phyloP scores from a whole-genome alignment of 2,113 vertebrate genomes.

The Nesoenas mayeri region DNA sequence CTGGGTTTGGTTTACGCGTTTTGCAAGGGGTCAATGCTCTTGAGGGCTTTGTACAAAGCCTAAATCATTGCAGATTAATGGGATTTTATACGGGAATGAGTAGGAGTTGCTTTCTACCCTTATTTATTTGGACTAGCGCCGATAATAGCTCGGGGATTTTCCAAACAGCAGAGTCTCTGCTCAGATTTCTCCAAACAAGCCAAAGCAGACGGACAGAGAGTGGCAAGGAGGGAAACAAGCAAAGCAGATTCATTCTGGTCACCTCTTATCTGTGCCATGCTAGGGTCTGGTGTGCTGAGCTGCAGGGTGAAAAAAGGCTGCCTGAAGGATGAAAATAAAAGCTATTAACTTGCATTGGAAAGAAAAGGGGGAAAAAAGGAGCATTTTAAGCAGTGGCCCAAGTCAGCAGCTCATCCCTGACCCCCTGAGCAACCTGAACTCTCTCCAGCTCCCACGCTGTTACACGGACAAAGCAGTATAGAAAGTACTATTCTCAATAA shows the following conservation, averaged over 20 bases:
- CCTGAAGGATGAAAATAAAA: neutral
- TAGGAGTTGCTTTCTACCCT: conserved; percentile 20
- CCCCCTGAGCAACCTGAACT: accelerated
- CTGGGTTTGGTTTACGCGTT: neutral
- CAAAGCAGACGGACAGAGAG: neutral
- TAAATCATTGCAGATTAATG: neutral
- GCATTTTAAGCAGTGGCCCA: neutral
- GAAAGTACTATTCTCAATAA: neutral
- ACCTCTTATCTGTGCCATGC: neutral
- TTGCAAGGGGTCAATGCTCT: neutral
- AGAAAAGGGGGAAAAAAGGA: neutral
- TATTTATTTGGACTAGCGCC: conserved; percentile 3
- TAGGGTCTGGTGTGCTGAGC: accelerated
- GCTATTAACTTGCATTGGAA: neutral
- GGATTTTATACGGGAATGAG: neutral
- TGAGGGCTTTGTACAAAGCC: neutral
- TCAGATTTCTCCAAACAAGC: neutral
- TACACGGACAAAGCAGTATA: accelerated
- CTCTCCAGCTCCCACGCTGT: accelerated
- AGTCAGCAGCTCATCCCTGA: neutral
- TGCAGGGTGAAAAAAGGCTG: neutral
- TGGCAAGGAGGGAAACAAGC: accelerated
- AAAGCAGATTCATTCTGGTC: neutral
- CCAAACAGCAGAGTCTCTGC: neutral
- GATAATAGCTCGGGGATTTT: conserved; percentile 11